Base-by-base conservation (phyloP, 2,797 vertebrate species). In the Ctenosaura bakeri region DNA sequence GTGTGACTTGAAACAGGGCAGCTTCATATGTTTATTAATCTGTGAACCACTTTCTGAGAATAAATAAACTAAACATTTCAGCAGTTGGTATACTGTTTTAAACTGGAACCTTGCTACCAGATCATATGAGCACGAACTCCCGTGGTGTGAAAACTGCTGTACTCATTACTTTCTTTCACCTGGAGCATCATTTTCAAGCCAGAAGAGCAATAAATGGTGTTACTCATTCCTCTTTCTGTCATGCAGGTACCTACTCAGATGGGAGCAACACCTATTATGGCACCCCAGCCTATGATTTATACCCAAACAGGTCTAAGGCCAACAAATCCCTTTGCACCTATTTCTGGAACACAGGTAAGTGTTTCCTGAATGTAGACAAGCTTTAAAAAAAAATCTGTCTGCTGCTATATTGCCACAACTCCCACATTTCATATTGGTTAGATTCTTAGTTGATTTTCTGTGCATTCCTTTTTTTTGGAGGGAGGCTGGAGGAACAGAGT, bases 321-420 rank as follows among this genome's bases (percentile, higher is more conserved):
- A 95, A 98, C 97, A 89, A 98, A 98, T 94, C 98, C 98, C 90
- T 98, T 98, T 93, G 97, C 98, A 92, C 97, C 97, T 89, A 97
- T 98, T 91, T 97, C 97, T 90, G 98, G 98, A 97, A 97, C 98
- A 95, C 98, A 99, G 97, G 98, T 99, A 97, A 96, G 88, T 12
- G 0, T 69, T 90, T 88, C 29, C 22, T 16, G 88, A 50, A n/a
- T 82, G n/a, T 52, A 7, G 73, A 64, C 12, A 14, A 74, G 77
- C 42, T 62, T 62, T 22, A 77, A 59, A 32, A 83, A 10, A 38
- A 26, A 16, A 38, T 42, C 29, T 77, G 35, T 20, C 54, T 56
- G 6, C 22, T 76, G 71, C 3, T 32, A 42, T 76, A 24, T 86
- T 86, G 24, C 32, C 32, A 69, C 6, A 86, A 86, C 13, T 38